Percentiles rank a stretch among this genome's conserved stretches.
These are phyloP conservation scores for Diacarnus erythraeanus DNA, from an alignment of 37 sponge, comb jelly and placozoan genomes.

Conservation along the genomic window DNA sequence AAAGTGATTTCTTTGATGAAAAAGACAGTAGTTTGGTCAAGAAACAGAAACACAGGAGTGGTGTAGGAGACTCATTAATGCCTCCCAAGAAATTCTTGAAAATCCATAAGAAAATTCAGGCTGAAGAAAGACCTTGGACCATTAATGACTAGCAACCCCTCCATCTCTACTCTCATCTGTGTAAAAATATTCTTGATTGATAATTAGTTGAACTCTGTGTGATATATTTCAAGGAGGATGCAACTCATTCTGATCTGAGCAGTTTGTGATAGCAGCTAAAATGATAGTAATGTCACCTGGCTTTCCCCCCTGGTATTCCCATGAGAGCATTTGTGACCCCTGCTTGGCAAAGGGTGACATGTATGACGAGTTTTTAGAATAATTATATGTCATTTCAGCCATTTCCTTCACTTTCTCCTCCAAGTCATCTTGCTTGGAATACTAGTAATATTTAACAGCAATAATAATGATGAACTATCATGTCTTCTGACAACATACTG, in stretches of 20 bases:
- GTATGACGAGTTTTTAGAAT: constrained; percentile 36
- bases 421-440: not conserved
- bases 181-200: not conserved
- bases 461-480: not conserved
- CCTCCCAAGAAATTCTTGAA: constrained; percentile 63
- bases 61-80: constrained; percentile 26
- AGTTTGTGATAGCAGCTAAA: constrained; percentile 43
- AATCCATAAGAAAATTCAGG: constrained; percentile 24
- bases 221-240: not conserved
- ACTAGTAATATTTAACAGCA: not conserved
- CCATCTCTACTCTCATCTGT: not conserved
- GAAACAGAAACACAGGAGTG: constrained; percentile 29
- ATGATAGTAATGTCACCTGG: constrained; percentile 77
- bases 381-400: constrained; percentile 18
- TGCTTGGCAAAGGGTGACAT: constrained; percentile 66
- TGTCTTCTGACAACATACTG: not conserved
- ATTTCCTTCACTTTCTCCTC: not conserved
- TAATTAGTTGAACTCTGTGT: too few species aligned
- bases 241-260: not conserved
- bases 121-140: constrained; percentile 55
- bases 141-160: not conserved
- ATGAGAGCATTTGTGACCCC: constrained; percentile 26
- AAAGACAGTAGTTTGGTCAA: not conserved
- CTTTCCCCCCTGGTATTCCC: constrained; percentile 58
- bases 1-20: not conserved